Percentiles rank a stretch among this genome's conserved stretches.
These are phyloP conservation scores for Zootermopsis nevadensis DNA, from an alignment of 2,888 invertebrate species.

Conservation along the genomic window DNA sequence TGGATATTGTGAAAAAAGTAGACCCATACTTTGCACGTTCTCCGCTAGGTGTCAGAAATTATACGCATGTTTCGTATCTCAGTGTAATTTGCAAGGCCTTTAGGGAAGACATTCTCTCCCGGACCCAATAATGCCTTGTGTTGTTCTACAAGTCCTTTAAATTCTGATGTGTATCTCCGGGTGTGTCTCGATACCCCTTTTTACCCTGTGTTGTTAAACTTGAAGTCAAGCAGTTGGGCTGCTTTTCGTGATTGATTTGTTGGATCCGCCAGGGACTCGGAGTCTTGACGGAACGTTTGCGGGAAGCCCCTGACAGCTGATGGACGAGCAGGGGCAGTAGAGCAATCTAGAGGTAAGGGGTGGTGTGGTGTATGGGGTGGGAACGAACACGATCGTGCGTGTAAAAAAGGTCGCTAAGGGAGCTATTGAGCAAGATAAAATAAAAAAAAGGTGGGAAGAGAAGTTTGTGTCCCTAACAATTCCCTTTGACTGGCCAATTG, in stretches of 20 bases:
- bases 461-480: constrained; percentile 28
- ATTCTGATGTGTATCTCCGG: no score
- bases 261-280: neutral
- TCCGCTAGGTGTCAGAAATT: no score
- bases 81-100: no score
- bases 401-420: constrained; percentile 29
- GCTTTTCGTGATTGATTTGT: constrained; percentile 19
- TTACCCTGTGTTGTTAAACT: neutral
- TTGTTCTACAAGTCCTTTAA: no score
- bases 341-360: constrained; percentile 7
- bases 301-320: constrained; percentile 4
- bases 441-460: constrained; percentile 2
- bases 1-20: no score
- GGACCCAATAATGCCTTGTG: no score
- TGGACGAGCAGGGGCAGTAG: neutral
- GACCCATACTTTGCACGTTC: no score
- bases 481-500: constrained; percentile 29
- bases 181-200: no score
- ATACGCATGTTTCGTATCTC: no score
- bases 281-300: constrained; percentile 17
- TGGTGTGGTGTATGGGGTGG: neutral
- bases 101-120: no score
- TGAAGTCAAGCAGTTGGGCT: neutral
- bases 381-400: constrained; percentile 15
- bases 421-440: constrained; percentile 18